These are phyloP conservation scores for Cataglyphis albicans DNA, from an alignment of 2,888 invertebrate genomes.

Conservation along the genomic window DNA sequence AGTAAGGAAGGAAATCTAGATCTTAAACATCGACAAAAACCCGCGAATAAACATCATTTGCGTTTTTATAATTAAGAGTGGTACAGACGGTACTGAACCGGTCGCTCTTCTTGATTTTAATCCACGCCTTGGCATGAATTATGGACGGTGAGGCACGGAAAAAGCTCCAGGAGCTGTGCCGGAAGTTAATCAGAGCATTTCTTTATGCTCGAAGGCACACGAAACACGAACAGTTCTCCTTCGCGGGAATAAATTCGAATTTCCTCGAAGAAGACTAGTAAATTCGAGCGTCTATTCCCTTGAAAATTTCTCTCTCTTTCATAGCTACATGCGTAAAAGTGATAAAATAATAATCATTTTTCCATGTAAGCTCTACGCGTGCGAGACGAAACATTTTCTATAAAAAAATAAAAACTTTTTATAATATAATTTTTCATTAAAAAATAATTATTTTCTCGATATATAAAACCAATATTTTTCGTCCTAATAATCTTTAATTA, in stretches of 20 bases:
- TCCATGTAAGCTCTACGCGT: neutral
- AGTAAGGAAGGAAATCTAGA: neutral
- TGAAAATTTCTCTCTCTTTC: conserved; percentile 8
- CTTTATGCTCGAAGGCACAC: conserved; percentile 73
- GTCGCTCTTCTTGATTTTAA: conserved; percentile 75
- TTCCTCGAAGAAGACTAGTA: conserved; percentile 21
- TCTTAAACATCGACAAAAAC: conserved; percentile 56
- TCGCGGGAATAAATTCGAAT: conserved; percentile 64
- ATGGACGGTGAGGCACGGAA: conserved; percentile 45
- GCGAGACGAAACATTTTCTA: neutral
- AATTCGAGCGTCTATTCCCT: conserved; percentile 34
- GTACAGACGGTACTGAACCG: conserved; percentile 54
- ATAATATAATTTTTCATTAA: neutral
- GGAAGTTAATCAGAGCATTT: conserved; percentile 78
- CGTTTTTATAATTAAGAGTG: conserved; percentile 74
- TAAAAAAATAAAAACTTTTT: neutral
- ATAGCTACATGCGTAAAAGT: neutral
- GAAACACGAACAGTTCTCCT: conserved; percentile 68
- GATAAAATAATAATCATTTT: conserved; percentile 19
- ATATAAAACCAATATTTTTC: neutral
- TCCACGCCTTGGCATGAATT: conserved; percentile 41
- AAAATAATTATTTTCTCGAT: neutral
- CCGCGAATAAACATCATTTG: conserved; percentile 71
- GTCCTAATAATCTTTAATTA: conserved; percentile 3
- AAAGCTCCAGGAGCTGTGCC: conserved; percentile 60